These are phyloP conservation scores for Hemicentrotus pulcherrimus DNA, from an alignment of 35 echinoderm and acorn worm genomes.

Conservation along the genomic window DNA sequence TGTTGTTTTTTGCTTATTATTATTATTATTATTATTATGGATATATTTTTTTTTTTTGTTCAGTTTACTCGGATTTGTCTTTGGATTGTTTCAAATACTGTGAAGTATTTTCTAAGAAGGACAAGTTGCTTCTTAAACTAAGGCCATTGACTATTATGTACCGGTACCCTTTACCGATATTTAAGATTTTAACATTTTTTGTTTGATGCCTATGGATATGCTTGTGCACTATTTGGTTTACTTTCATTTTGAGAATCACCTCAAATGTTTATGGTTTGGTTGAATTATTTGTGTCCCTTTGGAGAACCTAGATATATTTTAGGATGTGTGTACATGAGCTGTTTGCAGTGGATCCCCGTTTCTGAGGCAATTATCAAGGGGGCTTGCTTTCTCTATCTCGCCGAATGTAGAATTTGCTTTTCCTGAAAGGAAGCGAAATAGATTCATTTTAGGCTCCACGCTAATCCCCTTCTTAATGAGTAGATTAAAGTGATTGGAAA, in stretches of 20 bases:
- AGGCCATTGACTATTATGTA: too few species aligned
- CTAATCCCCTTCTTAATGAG: constrained; percentile 4
- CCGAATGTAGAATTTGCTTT: constrained; percentile 12
- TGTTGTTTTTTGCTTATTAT: too few species aligned
- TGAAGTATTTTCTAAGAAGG: too few species aligned
- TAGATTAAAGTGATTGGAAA: neutral
- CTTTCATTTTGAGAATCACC: neutral
- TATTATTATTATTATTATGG: too few species aligned
- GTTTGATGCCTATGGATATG: too few species aligned
- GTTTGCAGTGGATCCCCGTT: neutral
- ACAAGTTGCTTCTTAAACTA: too few species aligned
- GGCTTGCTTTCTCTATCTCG: neutral
- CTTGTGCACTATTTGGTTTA: too few species aligned
- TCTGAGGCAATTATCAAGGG: neutral
- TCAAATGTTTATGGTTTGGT: neutral
- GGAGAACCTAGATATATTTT: neutral
- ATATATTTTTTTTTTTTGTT: too few species aligned
- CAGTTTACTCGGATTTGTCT: too few species aligned
- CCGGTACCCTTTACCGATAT: too few species aligned
- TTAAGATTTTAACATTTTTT: too few species aligned
- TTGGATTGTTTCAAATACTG: too few species aligned
- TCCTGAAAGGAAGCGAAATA: neutral
- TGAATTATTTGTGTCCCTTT: neutral
- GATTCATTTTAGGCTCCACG: constrained; percentile 1
- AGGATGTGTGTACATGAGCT: neutral